Evolutionary conservation across 2,113 vertebrate genomes (phyloP), one percentile per base, ranked within the genome.

Genomic region (Ptyas mucosa): DNA sequence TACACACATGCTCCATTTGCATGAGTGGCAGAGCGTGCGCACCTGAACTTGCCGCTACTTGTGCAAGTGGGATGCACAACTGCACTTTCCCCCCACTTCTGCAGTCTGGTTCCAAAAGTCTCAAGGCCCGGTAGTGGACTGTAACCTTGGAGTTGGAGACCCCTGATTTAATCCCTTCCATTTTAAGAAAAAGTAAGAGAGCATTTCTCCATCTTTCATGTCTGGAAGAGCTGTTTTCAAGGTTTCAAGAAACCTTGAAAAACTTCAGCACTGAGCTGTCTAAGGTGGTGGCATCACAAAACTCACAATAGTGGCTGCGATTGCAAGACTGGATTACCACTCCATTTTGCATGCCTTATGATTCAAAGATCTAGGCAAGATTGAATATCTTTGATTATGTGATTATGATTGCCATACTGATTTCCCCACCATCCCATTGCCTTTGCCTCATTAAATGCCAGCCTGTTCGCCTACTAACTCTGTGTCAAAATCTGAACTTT

Each of bases 11-110:
- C 14, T 69, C 12, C 29, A 69, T 69, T 69, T 69, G 29, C 2
- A 0, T 2, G 1, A 69, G 64, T 7, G 29, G 29, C 5, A 1
- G 61, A n/a, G 5, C 6, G 5, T 11, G 61, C 12, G 1, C 61
- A 69, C 29, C 5, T n/a, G 64, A n/a, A 5, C 64, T 69, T 61
- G 58, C 24, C 14, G 0, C 29, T 34, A 29, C 64, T 69, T 69
- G n/a, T 15, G 29, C 29, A n/a, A 14, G 61, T 64, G 11, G 61
- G 61, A 64, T 64, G 61, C 64, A 34, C 3, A 69, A 69, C 2
- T 34, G 1, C 2, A 2, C 64, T 6, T 15, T 0, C 29, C 26
- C 1, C 0, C 29, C 64, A 69, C 5, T 69, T 69, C 64, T 10
- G 29, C 5, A 1, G 29, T 29, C 64, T 15, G 29, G 5, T 69